Base-by-base conservation (phyloP, 2,113 vertebrate species). In the Macroglossus sobrinus region DNA sequence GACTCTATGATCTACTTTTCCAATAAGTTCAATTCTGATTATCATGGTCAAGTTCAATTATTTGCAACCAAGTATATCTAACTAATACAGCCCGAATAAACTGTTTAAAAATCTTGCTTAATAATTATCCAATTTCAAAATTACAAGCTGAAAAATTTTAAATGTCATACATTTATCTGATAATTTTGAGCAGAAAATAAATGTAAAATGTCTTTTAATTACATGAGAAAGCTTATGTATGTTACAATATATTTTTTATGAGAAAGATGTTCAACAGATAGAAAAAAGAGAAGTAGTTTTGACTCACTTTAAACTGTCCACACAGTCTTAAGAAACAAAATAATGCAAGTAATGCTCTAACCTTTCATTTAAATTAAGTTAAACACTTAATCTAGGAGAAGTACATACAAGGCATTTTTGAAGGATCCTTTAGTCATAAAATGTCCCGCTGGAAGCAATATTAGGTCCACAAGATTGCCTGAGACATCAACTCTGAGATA, bases 51-150 rank as follows among this genome's bases (percentile, higher is more conserved):
- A 21, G 38, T 68, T 81, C n/a, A 88, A 35, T 47, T 95, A 55
- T 68, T 28, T 87, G 30, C 53, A 92, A 71, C 9, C 26, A 89
- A 72, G 38, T 35, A 9, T 45, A 81, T n/a, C 50, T 87, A 35
- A 63, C 15, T 19, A 66, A 79, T 15, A 86, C 0, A 68, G 16
- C n/a, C 26, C 59, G 63, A 91, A 92, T 38, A 75, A 38, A 38
- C 33, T 7, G 10, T 82, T 92, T 69, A 69, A 74, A 91, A 93
- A 28, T 47, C 63, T 79, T 80, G 35, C 26, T 91, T 80, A 88
- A 68, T 91, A 80, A 66, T 40, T 64, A 28, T 72, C 35, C 47
- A 45, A 64, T 88, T 94, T 94, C 63, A 82, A 80, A 91, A 88
- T 64, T 71, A 93, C 40, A 14, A 71, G 22, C 33, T 19, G 28